phyloP scores from a whole-genome alignment of 2,797 vertebrate species.

The Philypnodon macrostomus region DNA sequence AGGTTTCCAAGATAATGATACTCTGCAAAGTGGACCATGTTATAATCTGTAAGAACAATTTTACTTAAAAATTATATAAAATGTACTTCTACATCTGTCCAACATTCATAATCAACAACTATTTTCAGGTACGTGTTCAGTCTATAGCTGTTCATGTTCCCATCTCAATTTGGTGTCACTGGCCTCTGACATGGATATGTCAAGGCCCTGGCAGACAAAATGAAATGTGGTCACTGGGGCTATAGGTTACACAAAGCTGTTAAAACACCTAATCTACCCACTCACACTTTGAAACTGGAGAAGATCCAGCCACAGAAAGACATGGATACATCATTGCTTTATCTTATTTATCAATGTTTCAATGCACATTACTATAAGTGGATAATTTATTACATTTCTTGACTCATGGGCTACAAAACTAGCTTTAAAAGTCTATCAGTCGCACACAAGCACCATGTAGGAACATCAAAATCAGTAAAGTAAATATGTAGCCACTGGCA shows the following conservation, averaged over 20 bases:
- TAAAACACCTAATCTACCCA: constrained; percentile 15
- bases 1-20: constrained; percentile 39
- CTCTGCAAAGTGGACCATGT: constrained; percentile 13
- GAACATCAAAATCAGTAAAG: no score
- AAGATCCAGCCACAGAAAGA: constrained; percentile 9
- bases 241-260: constrained; percentile 30
- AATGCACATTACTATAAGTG: no score
- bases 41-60: background rate
- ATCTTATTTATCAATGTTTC: no score
- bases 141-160: constrained; percentile 1
- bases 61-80: no score
- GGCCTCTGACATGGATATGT: constrained; percentile 23
- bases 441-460: no score
- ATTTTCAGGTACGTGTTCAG: constrained; percentile 2
- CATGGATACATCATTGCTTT: background rate
- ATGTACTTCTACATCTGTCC: no score
- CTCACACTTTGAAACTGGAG: constrained; percentile 8
- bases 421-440: no score
- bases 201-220: constrained; percentile 31
- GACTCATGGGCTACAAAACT: no score
- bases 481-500: no score
- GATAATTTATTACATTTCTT: no score
- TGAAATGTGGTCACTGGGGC: constrained; percentile 17
- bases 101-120: constrained; percentile 7
- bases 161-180: constrained; percentile 28